Evolutionary conservation across 2,888 invertebrate species (phyloP).

Genomic region (Rotaria sp.): DNA sequence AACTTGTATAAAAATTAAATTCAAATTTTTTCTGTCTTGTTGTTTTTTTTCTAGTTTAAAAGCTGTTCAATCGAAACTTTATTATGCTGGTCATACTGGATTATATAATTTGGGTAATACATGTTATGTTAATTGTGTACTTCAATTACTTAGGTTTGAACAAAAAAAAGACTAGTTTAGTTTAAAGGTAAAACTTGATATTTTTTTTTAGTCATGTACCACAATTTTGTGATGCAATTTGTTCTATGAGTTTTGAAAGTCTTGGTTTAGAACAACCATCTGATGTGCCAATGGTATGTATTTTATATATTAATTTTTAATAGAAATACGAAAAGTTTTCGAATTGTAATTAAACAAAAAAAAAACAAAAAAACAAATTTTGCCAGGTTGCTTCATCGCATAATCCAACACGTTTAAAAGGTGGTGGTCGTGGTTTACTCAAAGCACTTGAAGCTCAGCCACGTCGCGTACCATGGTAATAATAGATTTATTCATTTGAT

Average conservation of each 20-base stretch:
- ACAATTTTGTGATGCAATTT: conserved; percentile 19
- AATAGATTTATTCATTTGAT: no score
- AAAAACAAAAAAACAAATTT: no score
- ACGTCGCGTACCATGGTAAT: not conserved
- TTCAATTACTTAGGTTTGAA: conserved; percentile 64
- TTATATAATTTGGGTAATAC: conserved; percentile 76
- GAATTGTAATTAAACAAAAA: not conserved
- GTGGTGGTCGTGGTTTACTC: conserved; percentile 8
- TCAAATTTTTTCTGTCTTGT: not conserved
- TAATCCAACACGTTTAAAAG: conserved; percentile 6
- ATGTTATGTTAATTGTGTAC: conserved; percentile 79
- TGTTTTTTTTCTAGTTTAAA: not conserved
- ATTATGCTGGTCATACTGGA: conserved; percentile 55
- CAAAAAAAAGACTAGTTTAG: not conserved
- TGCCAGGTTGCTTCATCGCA: not conserved
- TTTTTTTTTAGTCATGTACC: not conserved
- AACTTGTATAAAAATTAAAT: no score
- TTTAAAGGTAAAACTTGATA: not conserved
- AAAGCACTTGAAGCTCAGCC: conserved; percentile 6
- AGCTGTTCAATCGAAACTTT: not conserved
- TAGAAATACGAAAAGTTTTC: not conserved
- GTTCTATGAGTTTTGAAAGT: conserved; percentile 21
- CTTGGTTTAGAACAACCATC: conserved; percentile 18
- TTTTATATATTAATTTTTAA: not conserved
- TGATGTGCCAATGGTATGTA: not conserved